Conservation (phyloP, 2,888 invertebrate genomes). For the Limnephilus marmoratus region DNA sequence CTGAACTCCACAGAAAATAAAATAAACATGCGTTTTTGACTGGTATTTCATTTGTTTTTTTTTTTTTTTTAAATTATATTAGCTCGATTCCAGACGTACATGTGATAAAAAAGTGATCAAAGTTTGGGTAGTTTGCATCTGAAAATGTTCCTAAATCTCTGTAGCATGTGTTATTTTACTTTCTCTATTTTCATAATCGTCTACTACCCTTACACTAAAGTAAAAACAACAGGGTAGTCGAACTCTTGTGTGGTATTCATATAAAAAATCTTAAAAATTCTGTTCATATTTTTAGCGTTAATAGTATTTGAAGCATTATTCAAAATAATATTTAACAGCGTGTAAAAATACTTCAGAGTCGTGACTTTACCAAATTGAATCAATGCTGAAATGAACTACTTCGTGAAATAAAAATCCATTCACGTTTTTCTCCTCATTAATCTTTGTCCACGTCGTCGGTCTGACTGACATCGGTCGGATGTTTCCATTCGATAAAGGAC, state of each 20-base stretch:
- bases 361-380: slow-evolving; percentile 21
- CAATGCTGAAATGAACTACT: neutral
- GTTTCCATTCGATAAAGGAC: slow-evolving; percentile 47
- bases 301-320: neutral
- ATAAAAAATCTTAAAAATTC: neutral
- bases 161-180: too few species aligned
- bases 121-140: too few species aligned
- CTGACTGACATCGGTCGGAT: slow-evolving; percentile 39
- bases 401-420: slow-evolving; percentile 13
- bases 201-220: neutral
- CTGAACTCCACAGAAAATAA: too few species aligned
- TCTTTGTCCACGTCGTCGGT: slow-evolving; percentile 4
- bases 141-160: too few species aligned
- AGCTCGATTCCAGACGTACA: too few species aligned
- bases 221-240: neutral
- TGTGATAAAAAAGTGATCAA: too few species aligned
- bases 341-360: neutral
- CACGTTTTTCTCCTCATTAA: neutral
- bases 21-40: too few species aligned
- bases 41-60: too few species aligned
- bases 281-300: neutral
- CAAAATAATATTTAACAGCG: neutral
- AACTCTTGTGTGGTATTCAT: neutral
- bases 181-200: too few species aligned
- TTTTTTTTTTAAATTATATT: too few species aligned